Evolutionary conservation across 30 jellyfish, hydroid and myxozoan genomes (phyloP).

Genomic region (Nemopilema nomurai): DNA sequence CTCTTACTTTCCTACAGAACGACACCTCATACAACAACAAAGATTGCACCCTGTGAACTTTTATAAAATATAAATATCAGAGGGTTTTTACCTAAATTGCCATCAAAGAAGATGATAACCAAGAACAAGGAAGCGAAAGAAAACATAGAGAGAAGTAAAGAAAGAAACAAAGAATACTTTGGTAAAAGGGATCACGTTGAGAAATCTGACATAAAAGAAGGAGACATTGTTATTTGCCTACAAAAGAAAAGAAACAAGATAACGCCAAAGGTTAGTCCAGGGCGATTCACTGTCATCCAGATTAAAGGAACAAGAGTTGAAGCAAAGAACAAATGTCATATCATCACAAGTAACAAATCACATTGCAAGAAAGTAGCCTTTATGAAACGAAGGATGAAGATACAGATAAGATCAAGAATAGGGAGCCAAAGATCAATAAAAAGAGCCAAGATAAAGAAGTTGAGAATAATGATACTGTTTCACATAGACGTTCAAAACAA

Average conservation of each 20-base stretch:
- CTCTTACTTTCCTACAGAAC: conserved; percentile 34
- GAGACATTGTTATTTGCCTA: conserved; percentile 5
- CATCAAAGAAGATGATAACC: conserved; percentile 42
- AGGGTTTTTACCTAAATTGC: conserved; percentile 37
- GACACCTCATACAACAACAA: conserved; percentile 51
- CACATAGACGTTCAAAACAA: conserved; percentile 6
- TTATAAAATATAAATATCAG: conserved; percentile 14
- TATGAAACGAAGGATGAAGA: not conserved
- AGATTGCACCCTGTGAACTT: conserved; percentile 53
- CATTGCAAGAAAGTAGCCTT: conserved; percentile 7
- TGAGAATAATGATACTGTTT: not conserved
- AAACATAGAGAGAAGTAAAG: conserved; percentile 23
- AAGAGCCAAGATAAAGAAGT: not conserved
- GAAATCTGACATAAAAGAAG: conserved; percentile 13
- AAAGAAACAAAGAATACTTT: conserved; percentile 21
- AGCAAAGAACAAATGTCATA: conserved; percentile 33
- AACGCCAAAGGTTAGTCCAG: not conserved
- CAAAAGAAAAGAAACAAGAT: not conserved
- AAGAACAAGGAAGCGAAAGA: conserved; percentile 28
- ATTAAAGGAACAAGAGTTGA: conserved; percentile 34
- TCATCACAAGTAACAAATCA: not conserved
- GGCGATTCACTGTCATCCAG: conserved; percentile 22
- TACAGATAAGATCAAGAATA: not conserved
- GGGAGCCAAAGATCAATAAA: not conserved
- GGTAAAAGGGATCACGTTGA: conserved; percentile 2